Evolutionary conservation across 2,113 vertebrate genomes (phyloP).

Genomic region (Rhizomys pruinosus): DNA sequence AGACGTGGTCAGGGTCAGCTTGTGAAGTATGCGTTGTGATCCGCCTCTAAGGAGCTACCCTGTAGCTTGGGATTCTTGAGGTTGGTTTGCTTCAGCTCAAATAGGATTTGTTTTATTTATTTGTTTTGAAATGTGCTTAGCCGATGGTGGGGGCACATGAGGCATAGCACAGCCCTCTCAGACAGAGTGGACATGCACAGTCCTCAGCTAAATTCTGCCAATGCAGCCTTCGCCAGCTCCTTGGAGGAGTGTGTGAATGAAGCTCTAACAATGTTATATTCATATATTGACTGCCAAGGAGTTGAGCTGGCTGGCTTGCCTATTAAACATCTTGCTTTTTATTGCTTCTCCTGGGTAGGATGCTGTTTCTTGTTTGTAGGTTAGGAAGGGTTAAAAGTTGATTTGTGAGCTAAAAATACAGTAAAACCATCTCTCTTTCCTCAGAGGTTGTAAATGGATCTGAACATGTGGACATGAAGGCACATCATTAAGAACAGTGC

Average conservation of each 20-base stretch:
- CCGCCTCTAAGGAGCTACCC: background rate
- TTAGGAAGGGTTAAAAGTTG: constrained; percentile 12
- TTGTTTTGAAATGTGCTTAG: background rate
- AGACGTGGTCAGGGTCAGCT: rapidly evolving
- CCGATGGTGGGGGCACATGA: rapidly evolving
- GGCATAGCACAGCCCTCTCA: background rate
- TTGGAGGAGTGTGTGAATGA: background rate
- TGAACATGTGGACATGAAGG: background rate
- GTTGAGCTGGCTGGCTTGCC: background rate
- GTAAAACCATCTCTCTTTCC: background rate
- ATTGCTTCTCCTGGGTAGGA: background rate
- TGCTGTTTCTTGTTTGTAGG: background rate
- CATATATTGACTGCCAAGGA: background rate
- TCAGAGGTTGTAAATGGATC: background rate
- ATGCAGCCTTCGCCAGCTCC: background rate
- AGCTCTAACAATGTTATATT: background rate
- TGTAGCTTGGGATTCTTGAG: background rate
- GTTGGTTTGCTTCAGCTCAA: background rate
- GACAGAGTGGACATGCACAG: background rate
- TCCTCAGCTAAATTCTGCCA: background rate
- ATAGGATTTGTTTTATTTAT: background rate
- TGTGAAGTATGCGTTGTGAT: background rate
- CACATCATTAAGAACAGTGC: background rate
- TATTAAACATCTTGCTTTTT: background rate
- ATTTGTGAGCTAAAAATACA: constrained; percentile 25